A percentile compares a stretch with the other conserved stretches of the same genome.
phyloP scores from a whole-genome alignment of 1,140 invertebrate genomes.

The Apis laboriosa region DNA sequence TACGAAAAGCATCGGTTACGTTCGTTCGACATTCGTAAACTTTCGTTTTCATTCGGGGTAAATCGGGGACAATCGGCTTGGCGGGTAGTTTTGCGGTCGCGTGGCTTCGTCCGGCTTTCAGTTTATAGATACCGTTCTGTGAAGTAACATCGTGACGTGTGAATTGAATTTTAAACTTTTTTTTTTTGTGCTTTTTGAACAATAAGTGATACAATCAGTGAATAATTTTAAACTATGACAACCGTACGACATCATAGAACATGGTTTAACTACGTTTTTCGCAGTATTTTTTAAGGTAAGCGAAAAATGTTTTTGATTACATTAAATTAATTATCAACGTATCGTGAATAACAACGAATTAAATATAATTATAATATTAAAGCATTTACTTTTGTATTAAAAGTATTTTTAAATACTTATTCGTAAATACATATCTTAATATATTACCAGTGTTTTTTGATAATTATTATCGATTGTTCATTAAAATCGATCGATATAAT shows the following conservation, averaged over 20 bases:
- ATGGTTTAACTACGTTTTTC: neutral
- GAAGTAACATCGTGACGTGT: slow-evolving; percentile 31
- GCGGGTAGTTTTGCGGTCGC: slow-evolving; percentile 66
- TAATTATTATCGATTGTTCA: neutral
- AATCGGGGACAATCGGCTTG: slow-evolving; percentile 58
- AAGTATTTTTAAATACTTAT: no score
- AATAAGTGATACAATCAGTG: neutral
- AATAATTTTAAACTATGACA: neutral
- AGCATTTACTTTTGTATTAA: no score
- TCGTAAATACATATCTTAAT: no score
- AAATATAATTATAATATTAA: no score
- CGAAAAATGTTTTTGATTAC: neutral
- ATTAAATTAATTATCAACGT: neutral
- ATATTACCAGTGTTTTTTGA: neutral
- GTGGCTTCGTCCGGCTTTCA: slow-evolving; percentile 50
- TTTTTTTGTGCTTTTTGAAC: neutral
- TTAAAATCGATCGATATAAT: neutral
- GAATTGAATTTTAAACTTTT: neutral
- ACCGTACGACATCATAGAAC: neutral
- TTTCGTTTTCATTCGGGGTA: slow-evolving; percentile 44
- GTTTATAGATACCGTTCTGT: slow-evolving; percentile 54
- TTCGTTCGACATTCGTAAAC: slow-evolving; percentile 17
- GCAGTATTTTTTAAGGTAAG: neutral
- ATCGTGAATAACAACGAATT: no score
- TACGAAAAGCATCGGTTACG: neutral